Evolutionary conservation across 2,797 vertebrate species (phyloP).

Genomic region (Calcarius lapponicus): DNA sequence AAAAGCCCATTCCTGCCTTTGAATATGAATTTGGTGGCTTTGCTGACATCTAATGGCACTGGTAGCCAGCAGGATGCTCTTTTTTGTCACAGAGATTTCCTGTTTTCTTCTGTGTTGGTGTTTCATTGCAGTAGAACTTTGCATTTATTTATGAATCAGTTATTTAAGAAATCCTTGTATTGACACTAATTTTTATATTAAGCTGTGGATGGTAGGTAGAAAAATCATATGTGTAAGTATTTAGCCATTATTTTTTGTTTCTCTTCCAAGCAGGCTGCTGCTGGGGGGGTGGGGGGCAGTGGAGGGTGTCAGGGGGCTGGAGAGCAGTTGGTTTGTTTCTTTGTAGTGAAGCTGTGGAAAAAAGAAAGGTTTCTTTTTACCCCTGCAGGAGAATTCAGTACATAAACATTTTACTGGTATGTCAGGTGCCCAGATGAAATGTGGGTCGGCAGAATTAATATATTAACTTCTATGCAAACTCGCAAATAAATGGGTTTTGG

Average conservation of each 20-base stretch:
- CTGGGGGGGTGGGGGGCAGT: fast-evolving
- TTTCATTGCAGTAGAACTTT: background rate
- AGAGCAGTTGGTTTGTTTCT: background rate
- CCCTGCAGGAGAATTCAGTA: constrained; percentile 26
- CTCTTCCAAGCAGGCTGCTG: background rate
- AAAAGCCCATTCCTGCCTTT: background rate
- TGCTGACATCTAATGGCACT: background rate
- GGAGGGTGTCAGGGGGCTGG: fast-evolving
- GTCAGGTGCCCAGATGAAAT: constrained; percentile 41
- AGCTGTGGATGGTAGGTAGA: background rate
- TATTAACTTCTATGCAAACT: constrained; percentile 68
- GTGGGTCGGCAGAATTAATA: constrained; percentile 49
- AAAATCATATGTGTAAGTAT: background rate
- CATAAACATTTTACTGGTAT: constrained; percentile 53
- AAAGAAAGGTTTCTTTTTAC: constrained; percentile 10
- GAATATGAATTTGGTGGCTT: background rate
- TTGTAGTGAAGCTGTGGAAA: constrained; percentile 34
- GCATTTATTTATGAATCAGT: background rate
- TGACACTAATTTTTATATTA: background rate
- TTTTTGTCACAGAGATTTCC: fast-evolving
- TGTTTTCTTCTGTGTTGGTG: background rate
- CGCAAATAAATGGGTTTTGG: constrained; percentile 58
- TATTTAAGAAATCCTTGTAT: background rate
- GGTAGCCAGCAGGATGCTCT: background rate
- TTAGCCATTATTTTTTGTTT: background rate